These are phyloP conservation scores for Drosophila gaucha DNA, from an alignment of 2,888 invertebrate species.

Conservation along the genomic window DNA sequence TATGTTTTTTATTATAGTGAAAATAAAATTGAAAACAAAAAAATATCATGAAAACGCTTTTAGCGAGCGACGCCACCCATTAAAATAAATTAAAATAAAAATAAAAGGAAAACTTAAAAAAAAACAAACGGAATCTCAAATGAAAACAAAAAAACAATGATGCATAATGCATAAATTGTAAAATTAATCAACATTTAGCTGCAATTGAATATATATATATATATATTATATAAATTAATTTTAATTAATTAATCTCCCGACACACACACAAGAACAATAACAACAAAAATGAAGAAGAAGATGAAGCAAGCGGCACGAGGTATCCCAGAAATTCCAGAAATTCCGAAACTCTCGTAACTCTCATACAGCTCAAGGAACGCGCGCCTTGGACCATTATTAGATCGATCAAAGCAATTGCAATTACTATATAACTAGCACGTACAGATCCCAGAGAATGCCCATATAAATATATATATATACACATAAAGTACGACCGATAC, in stretches of 20 bases:
- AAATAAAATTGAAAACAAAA: constrained; percentile 3
- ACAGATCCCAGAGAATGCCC: constrained; percentile 30
- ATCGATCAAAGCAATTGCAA: constrained; percentile 40
- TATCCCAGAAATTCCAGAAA: constrained; percentile 21
- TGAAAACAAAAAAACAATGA: constrained; percentile 26
- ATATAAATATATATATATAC: constrained; percentile 3
- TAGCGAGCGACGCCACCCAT: constrained; percentile 80
- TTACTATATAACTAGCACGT: constrained; percentile 29
- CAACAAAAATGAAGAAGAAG: constrained; percentile 8
- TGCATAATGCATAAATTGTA: constrained; percentile 50
- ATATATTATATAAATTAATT: constrained; percentile 65
- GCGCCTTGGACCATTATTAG: constrained; percentile 6
- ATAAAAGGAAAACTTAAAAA: constrained; percentile 6
- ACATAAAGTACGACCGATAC: constrained; percentile 2
- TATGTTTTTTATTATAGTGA: constrained; percentile 8
- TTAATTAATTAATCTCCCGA: constrained; percentile 36
- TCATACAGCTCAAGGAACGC: constrained; percentile 5
- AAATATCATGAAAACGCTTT: constrained; percentile 60
- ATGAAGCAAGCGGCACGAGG: constrained; percentile 23
- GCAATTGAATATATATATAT: constrained; percentile 70
- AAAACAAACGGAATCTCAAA: constrained; percentile 19
- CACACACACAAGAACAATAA: constrained; percentile 23
- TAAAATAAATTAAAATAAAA: constrained; percentile 48
- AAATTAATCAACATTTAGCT: constrained; percentile 72
- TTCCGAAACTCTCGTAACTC: constrained; percentile 14